Percentiles rank a stretch among this genome's conserved stretches.
phyloP scores from a whole-genome alignment of 1,140 invertebrate species.

The Brachionus sp. region DNA sequence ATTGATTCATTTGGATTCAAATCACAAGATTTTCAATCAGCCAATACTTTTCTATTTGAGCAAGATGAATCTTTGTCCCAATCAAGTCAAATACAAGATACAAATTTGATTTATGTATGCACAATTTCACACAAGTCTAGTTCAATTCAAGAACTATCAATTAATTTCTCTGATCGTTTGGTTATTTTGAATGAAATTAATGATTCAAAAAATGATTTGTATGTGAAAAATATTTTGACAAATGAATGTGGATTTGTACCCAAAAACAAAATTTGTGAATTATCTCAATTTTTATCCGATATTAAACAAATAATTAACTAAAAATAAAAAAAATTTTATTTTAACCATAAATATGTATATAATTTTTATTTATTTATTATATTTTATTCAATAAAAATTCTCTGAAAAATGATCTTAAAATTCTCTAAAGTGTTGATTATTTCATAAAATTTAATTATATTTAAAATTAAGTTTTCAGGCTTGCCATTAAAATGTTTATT shows the following conservation, averaged over 20 bases:
- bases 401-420: too few species aligned
- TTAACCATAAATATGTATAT: too few species aligned
- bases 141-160: not conserved
- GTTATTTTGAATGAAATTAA: not conserved
- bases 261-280: not conserved
- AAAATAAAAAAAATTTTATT: too few species aligned
- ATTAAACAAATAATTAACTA: not conserved
- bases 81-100: not conserved
- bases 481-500: too few species aligned
- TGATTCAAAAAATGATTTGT: not conserved
- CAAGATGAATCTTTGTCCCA: not conserved
- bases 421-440: too few species aligned
- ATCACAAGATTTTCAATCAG: not conserved
- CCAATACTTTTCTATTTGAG: not conserved
- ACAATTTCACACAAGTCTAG: not conserved
- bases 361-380: too few species aligned
- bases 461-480: too few species aligned
- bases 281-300: not conserved
- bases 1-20: not conserved
- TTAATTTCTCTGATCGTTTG: not conserved
- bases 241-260: not conserved
- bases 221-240: not conserved
- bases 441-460: too few species aligned
- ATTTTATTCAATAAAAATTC: too few species aligned
- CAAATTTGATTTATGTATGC: not conserved